Evolutionary conservation across 2,113 vertebrate genomes (phyloP).

Genomic region (Upupa epops): DNA sequence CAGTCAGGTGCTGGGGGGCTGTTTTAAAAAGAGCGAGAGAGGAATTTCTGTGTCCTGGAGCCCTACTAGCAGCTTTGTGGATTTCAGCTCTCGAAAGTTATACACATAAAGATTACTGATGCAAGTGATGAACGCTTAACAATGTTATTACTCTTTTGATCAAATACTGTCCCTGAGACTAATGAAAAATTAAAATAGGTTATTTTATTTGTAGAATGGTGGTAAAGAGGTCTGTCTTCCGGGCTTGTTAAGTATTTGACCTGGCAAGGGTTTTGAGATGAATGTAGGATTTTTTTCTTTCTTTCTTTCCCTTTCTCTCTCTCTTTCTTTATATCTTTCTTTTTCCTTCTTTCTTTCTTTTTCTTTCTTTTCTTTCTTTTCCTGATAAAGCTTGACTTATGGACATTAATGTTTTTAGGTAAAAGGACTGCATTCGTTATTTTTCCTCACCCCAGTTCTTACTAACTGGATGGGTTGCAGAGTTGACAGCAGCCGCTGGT

Average conservation of each 20-base stretch:
- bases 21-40: neutral
- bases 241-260: conserved; percentile 36
- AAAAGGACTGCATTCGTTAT: conserved; percentile 33
- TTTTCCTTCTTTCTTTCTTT: neutral
- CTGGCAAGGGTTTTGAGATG: conserved; percentile 51
- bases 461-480: conserved; percentile 49
- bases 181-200: conserved; percentile 4
- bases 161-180: neutral
- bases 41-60: neutral
- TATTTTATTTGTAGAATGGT: neutral
- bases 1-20: neutral
- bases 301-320: neutral
- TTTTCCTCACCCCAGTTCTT: neutral
- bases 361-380: neutral
- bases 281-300: neutral
- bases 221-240: neutral
- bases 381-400: neutral
- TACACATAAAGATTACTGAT: neutral
- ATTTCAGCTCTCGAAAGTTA: neutral
- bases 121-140: neutral
- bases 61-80: neutral
- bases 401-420: conserved; percentile 46
- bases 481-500: conserved; percentile 71
- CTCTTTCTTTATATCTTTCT: no score
- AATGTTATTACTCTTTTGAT: neutral